Percentiles rank a stretch among this genome's conserved stretches.
These are phyloP conservation scores for Gymnarchus niloticus DNA, from an alignment of 2,113 vertebrate genomes.

Conservation along the genomic window DNA sequence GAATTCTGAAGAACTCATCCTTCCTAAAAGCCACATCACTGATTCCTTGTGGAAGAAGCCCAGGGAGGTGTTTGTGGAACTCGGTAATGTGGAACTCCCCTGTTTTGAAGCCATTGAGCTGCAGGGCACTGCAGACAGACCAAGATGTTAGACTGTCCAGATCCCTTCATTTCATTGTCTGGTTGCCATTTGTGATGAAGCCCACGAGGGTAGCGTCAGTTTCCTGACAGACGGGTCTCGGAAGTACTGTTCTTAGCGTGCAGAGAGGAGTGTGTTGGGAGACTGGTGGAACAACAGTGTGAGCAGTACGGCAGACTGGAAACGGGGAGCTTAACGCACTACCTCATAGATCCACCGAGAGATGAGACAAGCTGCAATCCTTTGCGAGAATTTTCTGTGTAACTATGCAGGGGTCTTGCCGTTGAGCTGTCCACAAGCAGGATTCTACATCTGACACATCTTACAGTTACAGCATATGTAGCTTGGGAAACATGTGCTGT, in stretches of 20 bases:
- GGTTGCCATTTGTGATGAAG: background rate
- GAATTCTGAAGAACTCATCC: background rate
- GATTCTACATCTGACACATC: slow-evolving; percentile 6
- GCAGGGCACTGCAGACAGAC: background rate
- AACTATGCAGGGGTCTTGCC: background rate
- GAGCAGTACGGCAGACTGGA: background rate
- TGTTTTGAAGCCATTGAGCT: background rate
- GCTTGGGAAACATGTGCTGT: background rate
- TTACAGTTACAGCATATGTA: background rate
- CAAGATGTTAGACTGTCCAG: background rate
- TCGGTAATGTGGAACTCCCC: background rate
- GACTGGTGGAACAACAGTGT: background rate
- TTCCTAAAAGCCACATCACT: background rate
- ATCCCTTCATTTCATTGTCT: background rate
- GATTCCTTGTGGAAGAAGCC: background rate
- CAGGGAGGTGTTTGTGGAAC: background rate
- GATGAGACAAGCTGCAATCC: background rate
- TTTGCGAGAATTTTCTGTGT: background rate
- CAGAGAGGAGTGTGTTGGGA: background rate
- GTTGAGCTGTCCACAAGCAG: background rate
- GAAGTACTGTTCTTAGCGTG: background rate
- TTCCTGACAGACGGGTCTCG: background rate
- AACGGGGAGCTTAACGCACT: too few relatives aligned
- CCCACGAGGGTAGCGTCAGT: background rate
- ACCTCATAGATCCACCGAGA: background rate